Conservation (phyloP, 2,888 invertebrate genomes). For the Dicroscelio sp. region DNA sequence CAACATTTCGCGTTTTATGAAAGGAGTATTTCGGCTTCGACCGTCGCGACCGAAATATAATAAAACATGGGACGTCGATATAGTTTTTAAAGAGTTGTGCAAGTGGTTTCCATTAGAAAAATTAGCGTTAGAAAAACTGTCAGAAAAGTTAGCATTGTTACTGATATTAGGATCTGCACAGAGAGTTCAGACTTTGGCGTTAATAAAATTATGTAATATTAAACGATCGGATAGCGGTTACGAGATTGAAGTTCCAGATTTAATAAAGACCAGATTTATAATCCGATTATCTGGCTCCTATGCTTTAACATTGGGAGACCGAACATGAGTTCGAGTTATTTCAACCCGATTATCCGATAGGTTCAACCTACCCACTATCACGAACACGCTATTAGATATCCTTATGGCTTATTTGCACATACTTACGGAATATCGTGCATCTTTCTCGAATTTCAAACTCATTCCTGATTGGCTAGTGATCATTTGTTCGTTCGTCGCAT, state of each 20-base stretch:
- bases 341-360: too few species aligned
- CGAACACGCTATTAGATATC: too few species aligned
- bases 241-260: not conserved
- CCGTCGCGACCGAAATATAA: not conserved
- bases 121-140: not conserved
- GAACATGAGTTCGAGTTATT: too few species aligned
- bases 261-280: not conserved
- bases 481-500: too few species aligned
- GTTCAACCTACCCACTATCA: too few species aligned
- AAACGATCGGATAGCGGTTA: not conserved
- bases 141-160: not conserved
- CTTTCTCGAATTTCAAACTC: too few species aligned
- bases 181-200: not conserved
- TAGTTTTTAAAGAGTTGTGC: not conserved
- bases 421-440: too few species aligned
- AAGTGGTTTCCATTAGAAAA: not conserved
- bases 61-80: not conserved
- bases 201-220: not conserved
- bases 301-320: too few species aligned
- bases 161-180: not conserved
- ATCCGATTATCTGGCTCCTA: too few species aligned
- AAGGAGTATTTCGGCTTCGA: not conserved
- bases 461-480: too few species aligned
- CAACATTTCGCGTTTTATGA: not conserved
- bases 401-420: too few species aligned